Conservation (phyloP, 2,113 vertebrate genomes). For the Ciconia stormi region DNA sequence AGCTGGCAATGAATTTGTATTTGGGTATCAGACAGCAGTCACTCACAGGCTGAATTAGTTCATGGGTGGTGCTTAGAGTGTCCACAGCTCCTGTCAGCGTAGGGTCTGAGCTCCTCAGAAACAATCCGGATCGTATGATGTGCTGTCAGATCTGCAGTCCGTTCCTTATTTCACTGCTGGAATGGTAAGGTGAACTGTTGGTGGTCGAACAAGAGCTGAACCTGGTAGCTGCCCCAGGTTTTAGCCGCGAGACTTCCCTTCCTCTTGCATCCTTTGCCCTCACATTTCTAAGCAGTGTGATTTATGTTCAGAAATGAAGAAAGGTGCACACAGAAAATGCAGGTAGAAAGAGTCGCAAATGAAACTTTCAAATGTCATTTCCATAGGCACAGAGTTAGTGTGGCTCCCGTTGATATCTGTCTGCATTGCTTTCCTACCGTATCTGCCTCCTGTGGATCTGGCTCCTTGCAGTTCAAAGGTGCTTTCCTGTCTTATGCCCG, state of each 20-base stretch:
- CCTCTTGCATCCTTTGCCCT: not conserved
- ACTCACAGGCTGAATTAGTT: not conserved
- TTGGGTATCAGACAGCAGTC: not conserved
- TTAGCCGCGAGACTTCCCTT: not conserved
- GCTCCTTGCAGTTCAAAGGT: not conserved
- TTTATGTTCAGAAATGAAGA: not conserved
- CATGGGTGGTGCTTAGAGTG: rapidly evolving
- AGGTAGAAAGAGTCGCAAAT: not conserved
- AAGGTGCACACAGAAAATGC: not conserved
- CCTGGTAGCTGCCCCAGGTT: not conserved
- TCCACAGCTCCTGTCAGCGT: not conserved
- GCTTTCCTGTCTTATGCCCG: not conserved
- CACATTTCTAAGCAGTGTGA: not conserved
- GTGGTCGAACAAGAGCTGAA: not conserved
- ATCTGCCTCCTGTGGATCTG: not conserved
- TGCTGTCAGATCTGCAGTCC: not conserved
- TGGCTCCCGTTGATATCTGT: not conserved
- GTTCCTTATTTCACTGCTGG: not conserved
- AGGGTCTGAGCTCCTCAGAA: not conserved
- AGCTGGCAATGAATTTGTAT: not conserved
- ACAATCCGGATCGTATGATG: rapidly evolving
- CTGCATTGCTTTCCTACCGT: not conserved
- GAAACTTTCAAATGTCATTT: not conserved
- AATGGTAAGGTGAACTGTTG: not conserved
- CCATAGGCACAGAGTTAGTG: not conserved